phyloP scores from a whole-genome alignment of 23 tunicate genomes.

The Phallusia fumigata region DNA sequence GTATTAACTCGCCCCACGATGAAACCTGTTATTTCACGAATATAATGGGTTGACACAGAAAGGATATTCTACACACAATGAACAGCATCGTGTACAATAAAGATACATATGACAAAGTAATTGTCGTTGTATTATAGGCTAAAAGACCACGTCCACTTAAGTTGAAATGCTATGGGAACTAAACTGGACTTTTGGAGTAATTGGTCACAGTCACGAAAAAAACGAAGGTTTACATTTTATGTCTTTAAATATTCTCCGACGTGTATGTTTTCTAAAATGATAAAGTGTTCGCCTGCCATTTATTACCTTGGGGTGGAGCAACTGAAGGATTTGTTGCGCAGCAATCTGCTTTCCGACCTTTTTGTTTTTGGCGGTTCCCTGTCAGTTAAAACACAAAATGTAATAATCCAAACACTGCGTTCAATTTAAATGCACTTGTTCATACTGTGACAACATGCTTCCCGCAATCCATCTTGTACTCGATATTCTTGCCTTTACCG shows the following conservation, averaged over 20 bases:
- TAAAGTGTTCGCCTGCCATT: background rate
- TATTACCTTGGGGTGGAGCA: slow-evolving; percentile 72
- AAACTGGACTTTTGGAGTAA: too few species aligned
- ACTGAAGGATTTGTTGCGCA: slow-evolving; percentile 64
- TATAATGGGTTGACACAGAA: too few species aligned
- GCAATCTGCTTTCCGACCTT: slow-evolving; percentile 71
- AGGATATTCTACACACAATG: too few species aligned
- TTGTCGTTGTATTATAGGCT: too few species aligned
- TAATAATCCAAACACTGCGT: background rate
- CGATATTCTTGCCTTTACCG: slow-evolving; percentile 43
- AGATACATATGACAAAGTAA: too few species aligned
- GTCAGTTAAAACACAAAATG: background rate
- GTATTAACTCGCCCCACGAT: slow-evolving; percentile 67
- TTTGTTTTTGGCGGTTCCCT: slow-evolving; percentile 83
- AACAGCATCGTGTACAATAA: too few species aligned
- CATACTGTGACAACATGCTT: slow-evolving; percentile 66
- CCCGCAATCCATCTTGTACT: slow-evolving; percentile 76
- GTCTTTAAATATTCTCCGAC: too few species aligned
- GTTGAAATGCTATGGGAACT: too few species aligned
- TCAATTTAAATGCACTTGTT: background rate
- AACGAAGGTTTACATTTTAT: too few species aligned
- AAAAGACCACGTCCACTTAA: too few species aligned
- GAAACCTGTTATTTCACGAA: background rate
- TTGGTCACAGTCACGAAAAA: too few species aligned
- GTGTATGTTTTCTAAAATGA: too few species aligned